Base-by-base conservation (phyloP, 30 jellyfish, hydroid and myxozoan genomes). In the Clytia hemisphaerica region DNA sequence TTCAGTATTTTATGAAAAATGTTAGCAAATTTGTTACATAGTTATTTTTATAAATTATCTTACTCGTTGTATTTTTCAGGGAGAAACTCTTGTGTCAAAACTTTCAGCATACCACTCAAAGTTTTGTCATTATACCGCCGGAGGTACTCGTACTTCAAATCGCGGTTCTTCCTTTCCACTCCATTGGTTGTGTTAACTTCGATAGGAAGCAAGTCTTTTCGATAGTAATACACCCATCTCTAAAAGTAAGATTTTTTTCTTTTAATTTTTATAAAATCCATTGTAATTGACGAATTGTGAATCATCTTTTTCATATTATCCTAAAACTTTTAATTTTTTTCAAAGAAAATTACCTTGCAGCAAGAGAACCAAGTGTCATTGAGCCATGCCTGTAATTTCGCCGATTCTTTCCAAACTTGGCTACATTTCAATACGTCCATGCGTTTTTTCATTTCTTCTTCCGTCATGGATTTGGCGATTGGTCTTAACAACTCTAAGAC, bases 191-290 rank as follows among this genome's bases (percentile, higher is more conserved):
- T 60, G 54, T 60, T 60, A 29, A 60, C 73, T 26, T 36, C 54
- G 30, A 60, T 54, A 24, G 35, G 73, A 31, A 60, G 35, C 31
- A 28, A 54, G 16, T 60, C 54, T 60, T 60, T 28, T 26, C 73
- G 73, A 33, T n/a, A 60, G 50, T 32, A 28, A 31, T 29, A 60
- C 54, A 54, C 73, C 73, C 73, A 60, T 7, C 54, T 50, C 73
- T 60, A 15, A 6, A 2, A 10, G 2, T 4, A 24, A 4, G 12
- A n/a, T n/a, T n/a, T n/a, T n/a, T n/a, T n/a, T n/a, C n/a, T n/a
- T n/a, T n/a, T n/a, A n/a, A n/a, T n/a, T n/a, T n/a, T n/a, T n/a
- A n/a, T n/a, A n/a, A n/a, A n/a, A n/a, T n/a, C n/a, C n/a, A n/a
- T n/a, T n/a, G n/a, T n/a, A n/a, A n/a, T n/a, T n/a, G n/a, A n/a